A percentile compares a stretch with the other conserved stretches of the same genome.
These are phyloP conservation scores for Apis mellifera DNA, from an alignment of 1,140 invertebrate species.

Conservation along the genomic window Amel_HAv3.1 CM009935.2:13054501-13055000, in stretches of 20 bases:
- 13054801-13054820: background rate
- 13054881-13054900: background rate
- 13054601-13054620: too few species aligned
- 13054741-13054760: background rate
- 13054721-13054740: too few species aligned
- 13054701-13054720: background rate
- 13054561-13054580: background rate
- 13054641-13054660: background rate
- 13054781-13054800: background rate
- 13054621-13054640: background rate
- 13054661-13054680: too few species aligned
- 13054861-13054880: background rate
- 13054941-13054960: background rate
- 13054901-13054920: background rate
- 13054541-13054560: background rate
- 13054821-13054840: background rate
- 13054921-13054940: background rate
- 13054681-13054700: background rate
- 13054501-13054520: background rate
- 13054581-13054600: too few species aligned
- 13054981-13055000: background rate
- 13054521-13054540: background rate
- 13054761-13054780: background rate
- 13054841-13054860: too few species aligned
- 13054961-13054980: background rate